Evolutionary conservation across 2,797 vertebrate species (phyloP).

Genomic region (Manis javanica): DNA sequence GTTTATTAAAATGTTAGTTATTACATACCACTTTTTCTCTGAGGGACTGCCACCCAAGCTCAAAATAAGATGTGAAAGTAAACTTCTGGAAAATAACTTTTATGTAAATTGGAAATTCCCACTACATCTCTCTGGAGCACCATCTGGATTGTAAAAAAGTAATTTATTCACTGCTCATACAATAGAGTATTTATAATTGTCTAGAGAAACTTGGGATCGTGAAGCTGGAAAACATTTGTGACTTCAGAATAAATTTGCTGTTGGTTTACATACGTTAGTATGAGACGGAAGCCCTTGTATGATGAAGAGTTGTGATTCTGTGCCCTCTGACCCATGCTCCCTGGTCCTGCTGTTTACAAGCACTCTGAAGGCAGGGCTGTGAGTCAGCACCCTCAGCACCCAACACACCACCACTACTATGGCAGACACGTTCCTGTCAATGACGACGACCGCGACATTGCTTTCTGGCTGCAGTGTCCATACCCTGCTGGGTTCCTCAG

Average conservation of each 20-base stretch:
- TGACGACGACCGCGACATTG: background rate
- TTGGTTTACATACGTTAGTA: background rate
- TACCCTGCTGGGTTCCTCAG: background rate
- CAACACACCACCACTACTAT: accelerated
- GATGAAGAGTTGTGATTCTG: accelerated
- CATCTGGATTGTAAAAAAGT: background rate
- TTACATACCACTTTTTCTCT: background rate
- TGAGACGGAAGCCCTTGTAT: background rate
- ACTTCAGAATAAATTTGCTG: background rate
- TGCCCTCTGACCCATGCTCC: accelerated
- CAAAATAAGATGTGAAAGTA: constrained; percentile 50
- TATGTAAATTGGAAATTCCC: constrained; percentile 56
- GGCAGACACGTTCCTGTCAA: background rate
- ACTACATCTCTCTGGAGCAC: background rate
- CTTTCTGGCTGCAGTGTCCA: background rate
- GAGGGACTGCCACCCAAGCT: background rate
- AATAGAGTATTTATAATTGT: background rate
- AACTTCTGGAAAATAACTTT: constrained; percentile 48
- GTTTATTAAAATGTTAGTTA: background rate
- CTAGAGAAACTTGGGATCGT: background rate
- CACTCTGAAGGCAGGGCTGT: background rate
- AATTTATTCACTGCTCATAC: background rate
- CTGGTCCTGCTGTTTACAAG: background rate
- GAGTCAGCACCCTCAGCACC: too few species aligned
- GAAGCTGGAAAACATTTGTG: background rate